These are phyloP conservation scores for Andrena chrysosceles DNA, from an alignment of 2,888 invertebrate genomes.

Conservation along the genomic window DNA sequence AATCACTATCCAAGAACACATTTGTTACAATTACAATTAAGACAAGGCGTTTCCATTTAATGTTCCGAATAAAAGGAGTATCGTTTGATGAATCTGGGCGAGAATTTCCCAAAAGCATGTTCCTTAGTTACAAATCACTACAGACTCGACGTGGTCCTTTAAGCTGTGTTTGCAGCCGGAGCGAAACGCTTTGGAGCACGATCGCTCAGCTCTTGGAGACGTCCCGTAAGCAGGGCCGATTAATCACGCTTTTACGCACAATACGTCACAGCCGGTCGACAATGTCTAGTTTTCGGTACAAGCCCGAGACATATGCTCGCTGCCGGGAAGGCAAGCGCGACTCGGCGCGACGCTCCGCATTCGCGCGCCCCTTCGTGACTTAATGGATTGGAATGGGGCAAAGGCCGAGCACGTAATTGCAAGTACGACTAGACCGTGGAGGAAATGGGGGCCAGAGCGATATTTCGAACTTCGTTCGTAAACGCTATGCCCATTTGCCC, in stretches of 20 bases:
- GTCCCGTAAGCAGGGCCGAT: constrained; percentile 41
- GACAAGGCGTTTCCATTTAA: too few species aligned
- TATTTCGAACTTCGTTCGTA: constrained; percentile 71
- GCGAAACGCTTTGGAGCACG: not conserved
- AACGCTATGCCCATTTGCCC: constrained; percentile 67
- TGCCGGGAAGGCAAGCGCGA: constrained; percentile 42
- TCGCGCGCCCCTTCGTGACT: constrained; percentile 65
- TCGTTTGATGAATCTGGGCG: too few species aligned
- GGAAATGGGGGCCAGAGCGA: constrained; percentile 49
- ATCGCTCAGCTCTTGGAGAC: constrained; percentile 25
- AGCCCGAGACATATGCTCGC: constrained; percentile 68
- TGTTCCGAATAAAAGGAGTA: too few species aligned
- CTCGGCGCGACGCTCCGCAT: constrained; percentile 54
- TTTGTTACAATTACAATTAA: too few species aligned
- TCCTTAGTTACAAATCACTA: too few species aligned
- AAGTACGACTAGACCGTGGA: constrained; percentile 51
- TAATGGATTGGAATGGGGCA: constrained; percentile 73
- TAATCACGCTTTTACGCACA: constrained; percentile 59
- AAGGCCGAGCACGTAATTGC: constrained; percentile 77
- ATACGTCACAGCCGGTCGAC: constrained; percentile 47
- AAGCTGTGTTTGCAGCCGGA: not conserved
- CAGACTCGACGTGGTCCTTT: not conserved
- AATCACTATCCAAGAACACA: too few species aligned
- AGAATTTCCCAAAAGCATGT: too few species aligned
- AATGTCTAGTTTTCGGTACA: constrained; percentile 52